phyloP scores from a whole-genome alignment of 2,888 invertebrate genomes.

The Spilarctia lutea region DNA sequence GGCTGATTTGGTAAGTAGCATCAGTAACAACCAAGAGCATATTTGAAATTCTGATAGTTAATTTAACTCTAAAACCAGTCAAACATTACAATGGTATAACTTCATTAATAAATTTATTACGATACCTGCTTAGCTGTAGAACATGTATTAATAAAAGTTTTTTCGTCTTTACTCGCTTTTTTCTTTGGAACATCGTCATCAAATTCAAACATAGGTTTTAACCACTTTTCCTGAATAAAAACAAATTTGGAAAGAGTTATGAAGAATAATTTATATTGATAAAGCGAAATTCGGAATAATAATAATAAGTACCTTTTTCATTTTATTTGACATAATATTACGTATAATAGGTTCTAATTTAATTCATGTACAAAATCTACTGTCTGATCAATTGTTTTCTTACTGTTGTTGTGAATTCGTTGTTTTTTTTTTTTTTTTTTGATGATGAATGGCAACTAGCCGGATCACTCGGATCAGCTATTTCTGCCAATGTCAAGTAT shows the following conservation, averaged over 20 bases:
- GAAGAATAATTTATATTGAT: neutral
- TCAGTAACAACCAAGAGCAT: neutral
- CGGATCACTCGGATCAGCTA: too few species aligned
- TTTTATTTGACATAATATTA: neutral
- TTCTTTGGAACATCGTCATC: constrained; percentile 64
- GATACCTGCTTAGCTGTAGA: constrained; percentile 29
- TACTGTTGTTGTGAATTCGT: neutral
- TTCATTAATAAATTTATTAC: neutral
- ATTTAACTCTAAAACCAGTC: neutral
- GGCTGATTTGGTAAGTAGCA: neutral
- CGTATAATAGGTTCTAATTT: neutral
- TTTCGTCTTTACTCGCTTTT: constrained; percentile 50
- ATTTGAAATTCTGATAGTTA: neutral
- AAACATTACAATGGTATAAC: neutral
- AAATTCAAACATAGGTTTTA: constrained; percentile 76
- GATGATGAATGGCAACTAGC: too few species aligned
- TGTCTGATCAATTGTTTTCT: neutral
- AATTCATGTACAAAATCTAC: neutral
- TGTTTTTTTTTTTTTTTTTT: too few species aligned
- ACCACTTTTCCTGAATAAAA: constrained; percentile 71
- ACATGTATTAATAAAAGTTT: constrained; percentile 2
- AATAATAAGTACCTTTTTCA: neutral
- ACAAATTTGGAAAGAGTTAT: too few species aligned
- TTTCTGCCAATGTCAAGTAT: too few species aligned
- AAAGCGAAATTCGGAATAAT: neutral